These are phyloP conservation scores for Carcinoscorpius rotundicauda DNA, from an alignment of 1,140 invertebrate species.

Conservation along the genomic window DNA sequence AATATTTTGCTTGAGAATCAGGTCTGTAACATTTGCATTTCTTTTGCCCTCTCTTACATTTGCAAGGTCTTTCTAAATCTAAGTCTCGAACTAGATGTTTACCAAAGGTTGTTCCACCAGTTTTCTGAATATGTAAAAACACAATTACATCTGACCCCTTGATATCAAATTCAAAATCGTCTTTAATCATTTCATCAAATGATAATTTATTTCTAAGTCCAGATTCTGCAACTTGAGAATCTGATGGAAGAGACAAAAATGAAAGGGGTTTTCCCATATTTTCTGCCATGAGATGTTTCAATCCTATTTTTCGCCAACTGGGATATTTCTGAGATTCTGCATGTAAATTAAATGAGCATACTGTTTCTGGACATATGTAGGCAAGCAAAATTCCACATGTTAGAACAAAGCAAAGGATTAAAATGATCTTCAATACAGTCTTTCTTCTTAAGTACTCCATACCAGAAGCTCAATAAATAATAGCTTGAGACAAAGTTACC, in stretches of 20 bases:
- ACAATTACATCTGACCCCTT: conserved; percentile 92
- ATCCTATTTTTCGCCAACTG: conserved; percentile 35
- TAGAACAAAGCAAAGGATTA: no score
- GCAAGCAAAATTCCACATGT: no score
- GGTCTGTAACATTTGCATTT: conserved; percentile 64
- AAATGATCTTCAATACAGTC: no score
- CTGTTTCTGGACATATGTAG: conserved; percentile 74
- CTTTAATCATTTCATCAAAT: conserved; percentile 24
- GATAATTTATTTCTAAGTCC: conserved; percentile 19
- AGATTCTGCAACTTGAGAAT: not conserved
- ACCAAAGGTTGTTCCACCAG: conserved; percentile 86
- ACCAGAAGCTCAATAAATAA: no score
- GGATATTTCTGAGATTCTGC: conserved; percentile 29
- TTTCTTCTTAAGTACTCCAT: no score
- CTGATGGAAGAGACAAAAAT: conserved; percentile 15
- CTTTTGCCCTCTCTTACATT: conserved; percentile 70
- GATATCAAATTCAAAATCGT: conserved; percentile 36
- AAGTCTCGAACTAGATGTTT: conserved; percentile 87
- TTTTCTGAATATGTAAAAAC: conserved; percentile 97
- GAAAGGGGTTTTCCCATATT: conserved; percentile 34
- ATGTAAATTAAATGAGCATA: conserved; percentile 56
- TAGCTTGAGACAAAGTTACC: no score
- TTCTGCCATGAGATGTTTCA: conserved; percentile 58
- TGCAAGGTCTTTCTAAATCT: conserved; percentile 72
- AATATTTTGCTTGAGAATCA: conserved; percentile 47